A percentile compares a stretch with the other conserved stretches of the same genome.
Conservation (phyloP, 2,113 vertebrate species). For the Haplochromis burtoni region DNA sequence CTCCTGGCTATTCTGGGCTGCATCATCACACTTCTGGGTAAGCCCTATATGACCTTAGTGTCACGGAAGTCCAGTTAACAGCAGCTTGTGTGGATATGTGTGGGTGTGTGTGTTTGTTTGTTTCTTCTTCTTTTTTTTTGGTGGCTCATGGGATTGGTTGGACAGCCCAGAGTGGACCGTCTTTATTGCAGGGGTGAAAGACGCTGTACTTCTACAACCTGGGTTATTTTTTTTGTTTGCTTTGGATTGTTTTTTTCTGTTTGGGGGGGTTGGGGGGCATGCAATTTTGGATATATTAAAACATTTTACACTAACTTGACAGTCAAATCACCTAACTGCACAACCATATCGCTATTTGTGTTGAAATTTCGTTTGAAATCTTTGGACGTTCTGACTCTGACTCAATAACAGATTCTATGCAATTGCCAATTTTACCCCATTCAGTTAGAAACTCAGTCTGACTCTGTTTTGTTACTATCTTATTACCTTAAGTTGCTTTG, state of each 20-base stretch:
- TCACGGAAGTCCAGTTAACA: neutral
- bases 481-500: neutral
- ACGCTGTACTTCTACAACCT: neutral
- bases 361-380: accelerated
- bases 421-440: neutral
- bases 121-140: neutral
- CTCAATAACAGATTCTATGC: neutral
- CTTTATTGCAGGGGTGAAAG: neutral
- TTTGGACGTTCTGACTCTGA: neutral
- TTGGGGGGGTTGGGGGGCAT: neutral
- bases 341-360: neutral
- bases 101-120: neutral
- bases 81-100: neutral
- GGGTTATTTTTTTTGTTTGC: neutral
- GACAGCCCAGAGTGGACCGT: neutral
- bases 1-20: constrained; percentile 91
- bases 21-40: constrained; percentile 89
- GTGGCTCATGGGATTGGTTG: neutral
- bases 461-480: neutral
- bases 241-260: neutral
- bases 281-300: neutral
- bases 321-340: neutral
- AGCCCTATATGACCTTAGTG: neutral
- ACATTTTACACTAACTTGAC: neutral
- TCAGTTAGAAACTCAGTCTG: neutral